These are phyloP conservation scores for Smithornis capensis DNA, from an alignment of 2,113 vertebrate genomes.

Conservation along the genomic window DNA sequence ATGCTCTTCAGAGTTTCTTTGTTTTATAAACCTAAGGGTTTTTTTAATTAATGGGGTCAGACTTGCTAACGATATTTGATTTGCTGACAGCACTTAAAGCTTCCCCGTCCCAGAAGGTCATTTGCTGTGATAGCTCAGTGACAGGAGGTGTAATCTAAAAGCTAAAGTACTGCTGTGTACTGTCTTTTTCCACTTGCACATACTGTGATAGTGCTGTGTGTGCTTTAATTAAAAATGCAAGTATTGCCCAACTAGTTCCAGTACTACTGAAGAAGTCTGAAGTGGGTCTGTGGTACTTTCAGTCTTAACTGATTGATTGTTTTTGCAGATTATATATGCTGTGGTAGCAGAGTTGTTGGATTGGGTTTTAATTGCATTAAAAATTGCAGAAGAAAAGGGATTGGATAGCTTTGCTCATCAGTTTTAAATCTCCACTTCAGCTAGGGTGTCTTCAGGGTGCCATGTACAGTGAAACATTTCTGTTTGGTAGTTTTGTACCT, in stretches of 20 bases:
- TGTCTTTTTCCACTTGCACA: not conserved
- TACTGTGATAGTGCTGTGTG: not conserved
- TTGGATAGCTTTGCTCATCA: not conserved
- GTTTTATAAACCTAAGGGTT: not conserved
- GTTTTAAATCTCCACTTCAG: not conserved
- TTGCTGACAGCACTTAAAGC: not conserved
- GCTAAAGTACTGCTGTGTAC: not conserved
- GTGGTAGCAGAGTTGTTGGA: not conserved
- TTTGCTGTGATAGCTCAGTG: not conserved
- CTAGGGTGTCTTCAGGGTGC: not conserved
- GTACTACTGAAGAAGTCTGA: not conserved
- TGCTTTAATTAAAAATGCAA: not conserved
- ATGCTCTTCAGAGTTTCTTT: not conserved
- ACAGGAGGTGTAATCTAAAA: not conserved
- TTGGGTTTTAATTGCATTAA: not conserved
- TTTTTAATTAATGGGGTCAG: not conserved
- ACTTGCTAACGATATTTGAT: not conserved
- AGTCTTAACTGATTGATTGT: not conserved
- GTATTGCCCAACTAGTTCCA: not conserved
- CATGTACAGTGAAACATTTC: not conserved
- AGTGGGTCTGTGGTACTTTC: not conserved
- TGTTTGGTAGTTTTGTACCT: not conserved
- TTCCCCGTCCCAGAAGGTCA: not conserved
- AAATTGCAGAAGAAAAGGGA: too few relatives aligned
- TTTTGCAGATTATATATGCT: not conserved